Evolutionary conservation across 2,797 vertebrate genomes (phyloP), one percentile per base, ranked within the genome.

Genomic region (Hippocampus kuda): DNA sequence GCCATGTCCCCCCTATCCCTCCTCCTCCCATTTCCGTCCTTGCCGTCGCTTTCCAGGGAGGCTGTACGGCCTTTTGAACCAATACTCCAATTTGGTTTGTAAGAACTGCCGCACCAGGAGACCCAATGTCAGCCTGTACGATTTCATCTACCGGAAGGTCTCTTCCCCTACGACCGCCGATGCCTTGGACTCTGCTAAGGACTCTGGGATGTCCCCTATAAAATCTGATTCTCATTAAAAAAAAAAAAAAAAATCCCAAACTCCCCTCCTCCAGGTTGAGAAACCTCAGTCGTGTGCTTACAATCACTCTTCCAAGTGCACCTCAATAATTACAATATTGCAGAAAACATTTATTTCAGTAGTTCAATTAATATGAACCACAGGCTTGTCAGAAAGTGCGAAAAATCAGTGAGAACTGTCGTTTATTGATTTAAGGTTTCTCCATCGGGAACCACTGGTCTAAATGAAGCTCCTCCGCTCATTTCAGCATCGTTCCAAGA

Each of bases 91-190:
- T 38, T 79, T 89, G 64, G 89, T 94, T 84, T 97, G 94, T 87
- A 93, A 90, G 83, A 93, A 90, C 79, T 93, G 93, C 81, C 88
- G 82, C 68, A 85, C 85, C 15, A 73, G 87, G 15, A 92, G 91
- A 68, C 94, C 94, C 46, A 90, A 94, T 66, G 54, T 91, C 83
- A 94, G 85, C 73, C 92, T 99, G 68, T 99, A 98, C 77, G 82
- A 88, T 30, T 99, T 94, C 88, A 92, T 99, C 81, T 89, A 91
- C 65, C 89, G 88, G 65, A 84, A 74, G 34, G 34, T 92, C 51
- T 91, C 89, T 64, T 88, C 79, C 85, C 48, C 85, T 42, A 57
- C 16, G 11, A 5, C 69, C 3, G 59, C 66, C 16, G 65, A 79
- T 2, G 65, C 86, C 79, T 76, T 67, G 48, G 82, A 86, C 79